Evolutionary conservation across 2,888 invertebrate species (phyloP), one percentile per base, ranked within the genome.

Genomic region (Napeogenes inachia): DNA sequence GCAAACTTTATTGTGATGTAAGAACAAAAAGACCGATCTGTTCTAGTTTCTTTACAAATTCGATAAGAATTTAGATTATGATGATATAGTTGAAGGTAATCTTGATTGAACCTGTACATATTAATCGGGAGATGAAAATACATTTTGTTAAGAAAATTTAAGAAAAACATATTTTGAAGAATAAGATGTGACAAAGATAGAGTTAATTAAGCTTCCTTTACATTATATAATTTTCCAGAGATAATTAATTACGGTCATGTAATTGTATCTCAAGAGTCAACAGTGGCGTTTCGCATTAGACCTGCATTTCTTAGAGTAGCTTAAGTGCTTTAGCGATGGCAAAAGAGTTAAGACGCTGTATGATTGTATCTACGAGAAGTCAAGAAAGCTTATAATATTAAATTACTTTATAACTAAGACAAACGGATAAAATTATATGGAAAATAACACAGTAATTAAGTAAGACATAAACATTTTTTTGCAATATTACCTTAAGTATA

Each of bases 201-300:
- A 47, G 13, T 47, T n/a, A 47, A 47, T 47, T 47, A 13, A 8
- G 13, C n/a, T 47, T 47, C 47, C 13, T 50, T 50, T 30, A 30
- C 2, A 30, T 8, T 12, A 50, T 6, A 6, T 21, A 13, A 46
- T 46, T 45, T 55, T 60, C 12, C 13, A 12, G 5, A 10, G 13
- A 3, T 56, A 56, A 60, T 60, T 50, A 56, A 53, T 56, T 53
- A 60, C 38, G 38, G 3, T 56, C 47, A 50, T 56, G n/a, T 42
- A 21, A 50, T 50, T 56, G 46, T 60, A 8, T 33, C 30, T 50
- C 2, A 42, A 50, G 47, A 42, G 50, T 60, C 32, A 53, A 50
- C 56, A 56, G 60, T 45, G 13, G 60, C 56, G 38, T 56, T 50
- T 56, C 32, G 46, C 33, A 8, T 62, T 32, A 13, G 38, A 53